phyloP scores from a whole-genome alignment of 2,113 vertebrate species.

The Rana temporaria region DNA sequence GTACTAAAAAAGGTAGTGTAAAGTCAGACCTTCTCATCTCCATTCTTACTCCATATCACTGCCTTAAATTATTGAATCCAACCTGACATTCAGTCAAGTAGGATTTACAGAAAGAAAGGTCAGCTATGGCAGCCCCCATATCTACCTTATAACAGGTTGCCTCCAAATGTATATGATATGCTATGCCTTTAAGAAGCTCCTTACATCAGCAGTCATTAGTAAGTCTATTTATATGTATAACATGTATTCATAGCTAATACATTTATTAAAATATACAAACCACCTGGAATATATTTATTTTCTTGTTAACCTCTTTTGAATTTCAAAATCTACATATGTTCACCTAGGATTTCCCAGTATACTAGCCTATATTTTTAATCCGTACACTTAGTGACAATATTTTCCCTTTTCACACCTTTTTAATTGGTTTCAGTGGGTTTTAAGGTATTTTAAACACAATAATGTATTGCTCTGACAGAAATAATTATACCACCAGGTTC shows the following conservation, averaged over 20 bases:
- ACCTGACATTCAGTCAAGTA: too few species aligned
- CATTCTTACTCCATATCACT: too few species aligned
- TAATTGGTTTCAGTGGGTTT: constrained; percentile 55
- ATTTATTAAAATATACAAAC: constrained; percentile 34
- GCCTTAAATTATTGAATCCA: too few species aligned
- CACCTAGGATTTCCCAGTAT: constrained; percentile 31
- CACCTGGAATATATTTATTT: constrained; percentile 15
- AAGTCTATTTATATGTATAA: constrained; percentile 1
- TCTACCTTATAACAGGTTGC: too few species aligned
- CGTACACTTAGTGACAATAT: constrained; percentile 45
- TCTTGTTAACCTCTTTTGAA: constrained; percentile 29
- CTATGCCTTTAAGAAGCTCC: neutral
- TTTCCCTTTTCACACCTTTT: constrained; percentile 40
- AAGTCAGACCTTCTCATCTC: too few species aligned
- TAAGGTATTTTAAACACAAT: constrained; percentile 30
- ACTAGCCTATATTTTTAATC: constrained; percentile 3
- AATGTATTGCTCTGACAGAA: constrained; percentile 35
- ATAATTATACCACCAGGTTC: constrained; percentile 35
- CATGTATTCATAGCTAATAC: constrained; percentile 7
- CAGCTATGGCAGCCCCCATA: too few species aligned
- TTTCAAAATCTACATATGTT: constrained; percentile 48
- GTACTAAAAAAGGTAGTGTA: too few species aligned
- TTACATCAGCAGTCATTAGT: constrained; percentile 26
- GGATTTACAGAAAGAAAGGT: too few species aligned
- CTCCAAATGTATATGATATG: too few species aligned